These are phyloP conservation scores for Pogonocherus hispidulus DNA, from an alignment of 2,888 invertebrate genomes.

Conservation along the genomic window DNA sequence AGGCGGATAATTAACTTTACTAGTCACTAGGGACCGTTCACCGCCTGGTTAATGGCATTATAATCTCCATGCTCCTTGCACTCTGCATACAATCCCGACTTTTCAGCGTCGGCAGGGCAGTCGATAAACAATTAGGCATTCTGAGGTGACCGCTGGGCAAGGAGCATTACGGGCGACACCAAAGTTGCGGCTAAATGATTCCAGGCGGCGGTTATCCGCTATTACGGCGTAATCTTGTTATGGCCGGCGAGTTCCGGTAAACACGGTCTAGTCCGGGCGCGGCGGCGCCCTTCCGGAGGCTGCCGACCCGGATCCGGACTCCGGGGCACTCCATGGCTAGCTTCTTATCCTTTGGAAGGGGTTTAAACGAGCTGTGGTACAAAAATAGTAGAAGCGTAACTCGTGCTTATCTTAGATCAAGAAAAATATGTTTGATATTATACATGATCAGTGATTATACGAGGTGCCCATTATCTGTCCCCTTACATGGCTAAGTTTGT, in stretches of 20 bases:
- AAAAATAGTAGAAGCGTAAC: too few species aligned
- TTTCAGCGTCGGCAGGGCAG: conserved; percentile 39
- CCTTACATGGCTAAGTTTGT: too few species aligned
- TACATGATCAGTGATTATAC: too few species aligned
- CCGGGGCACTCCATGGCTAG: neutral
- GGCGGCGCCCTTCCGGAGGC: conserved; percentile 56
- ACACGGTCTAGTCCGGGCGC: conserved; percentile 54
- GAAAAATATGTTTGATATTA: too few species aligned
- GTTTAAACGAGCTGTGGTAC: too few species aligned
- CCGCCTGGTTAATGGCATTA: neutral
- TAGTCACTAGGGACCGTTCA: neutral
- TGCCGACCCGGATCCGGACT: conserved; percentile 10
- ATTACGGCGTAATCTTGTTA: conserved; percentile 66
- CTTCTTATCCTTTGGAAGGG: conserved; percentile 7
- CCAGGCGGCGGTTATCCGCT: conserved; percentile 64
- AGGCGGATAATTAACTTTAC: neutral
- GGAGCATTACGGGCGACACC: conserved; percentile 59
- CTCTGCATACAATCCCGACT: conserved; percentile 24
- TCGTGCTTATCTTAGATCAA: too few species aligned
- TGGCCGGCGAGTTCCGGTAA: conserved; percentile 61
- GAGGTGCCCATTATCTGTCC: too few species aligned
- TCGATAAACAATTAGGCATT: conserved; percentile 56
- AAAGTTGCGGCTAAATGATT: conserved; percentile 64
- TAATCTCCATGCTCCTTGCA: neutral
- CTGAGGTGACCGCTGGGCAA: conserved; percentile 56